These are phyloP conservation scores for Pocillopora verrucosa DNA, from an alignment of 64 coral and sea anemone genomes.

Conservation along the genomic window DNA sequence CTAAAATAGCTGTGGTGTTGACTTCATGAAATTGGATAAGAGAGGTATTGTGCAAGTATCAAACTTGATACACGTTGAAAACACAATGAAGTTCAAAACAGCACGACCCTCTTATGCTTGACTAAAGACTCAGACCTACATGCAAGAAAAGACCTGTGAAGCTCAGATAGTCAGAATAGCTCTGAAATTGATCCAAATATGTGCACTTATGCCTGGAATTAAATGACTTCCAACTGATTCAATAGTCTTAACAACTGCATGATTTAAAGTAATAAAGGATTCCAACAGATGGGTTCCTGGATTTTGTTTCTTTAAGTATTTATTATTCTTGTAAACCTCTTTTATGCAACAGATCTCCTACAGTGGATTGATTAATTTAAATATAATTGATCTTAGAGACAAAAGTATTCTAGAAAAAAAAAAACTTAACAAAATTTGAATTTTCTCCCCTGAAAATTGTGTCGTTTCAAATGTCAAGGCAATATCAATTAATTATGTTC, in stretches of 20 bases:
- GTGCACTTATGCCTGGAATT: background rate
- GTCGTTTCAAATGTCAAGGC: background rate
- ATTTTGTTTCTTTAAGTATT: background rate
- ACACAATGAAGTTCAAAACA: background rate
- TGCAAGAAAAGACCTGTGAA: background rate
- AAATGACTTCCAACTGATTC: background rate
- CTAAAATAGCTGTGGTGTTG: conserved; percentile 28
- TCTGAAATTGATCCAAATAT: background rate
- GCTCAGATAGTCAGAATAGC: background rate
- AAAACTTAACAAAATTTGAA: background rate
- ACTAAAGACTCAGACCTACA: background rate
- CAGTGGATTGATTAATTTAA: background rate
- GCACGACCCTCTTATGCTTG: background rate
- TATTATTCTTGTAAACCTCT: background rate
- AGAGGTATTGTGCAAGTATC: background rate
- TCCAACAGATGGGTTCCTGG: background rate
- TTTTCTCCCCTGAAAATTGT: background rate
- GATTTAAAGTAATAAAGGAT: background rate
- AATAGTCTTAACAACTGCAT: background rate
- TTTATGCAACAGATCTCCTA: background rate
- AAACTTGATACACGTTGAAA: background rate
- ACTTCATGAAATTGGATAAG: conserved; percentile 4
- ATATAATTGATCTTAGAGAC: background rate
- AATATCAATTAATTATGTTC: conserved; percentile 20
- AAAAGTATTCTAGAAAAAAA: background rate